Evolutionary conservation across 2,888 invertebrate genomes (phyloP).

Genomic region (Rhorus exstirpatorius): DNA sequence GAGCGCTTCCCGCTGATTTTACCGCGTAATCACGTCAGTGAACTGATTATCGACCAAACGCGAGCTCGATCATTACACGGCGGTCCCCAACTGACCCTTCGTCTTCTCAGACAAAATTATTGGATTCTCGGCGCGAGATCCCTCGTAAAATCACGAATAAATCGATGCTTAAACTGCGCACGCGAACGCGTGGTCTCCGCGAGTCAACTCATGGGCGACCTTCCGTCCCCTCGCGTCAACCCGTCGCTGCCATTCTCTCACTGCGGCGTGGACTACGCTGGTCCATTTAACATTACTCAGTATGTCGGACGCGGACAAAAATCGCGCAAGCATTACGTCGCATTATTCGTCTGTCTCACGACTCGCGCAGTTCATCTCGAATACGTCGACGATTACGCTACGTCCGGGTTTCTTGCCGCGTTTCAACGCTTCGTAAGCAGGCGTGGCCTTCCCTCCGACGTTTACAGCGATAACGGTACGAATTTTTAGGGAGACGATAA

Average conservation of each 20-base stretch:
- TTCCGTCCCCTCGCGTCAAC: constrained; percentile 1
- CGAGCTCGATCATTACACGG: too few relatives aligned
- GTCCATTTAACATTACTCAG: neutral
- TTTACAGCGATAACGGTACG: constrained; percentile 24
- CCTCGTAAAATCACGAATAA: neutral
- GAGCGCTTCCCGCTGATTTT: too few relatives aligned
- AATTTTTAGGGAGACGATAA: constrained; percentile 23
- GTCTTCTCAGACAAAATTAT: too few relatives aligned
- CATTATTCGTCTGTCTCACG: neutral
- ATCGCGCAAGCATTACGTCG: neutral
- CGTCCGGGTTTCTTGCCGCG: constrained; percentile 11
- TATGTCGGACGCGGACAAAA: neutral
- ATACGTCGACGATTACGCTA: too few relatives aligned
- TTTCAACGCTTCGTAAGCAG: constrained; percentile 4
- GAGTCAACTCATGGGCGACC: too few relatives aligned
- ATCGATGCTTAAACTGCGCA: neutral
- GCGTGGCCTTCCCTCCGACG: constrained; percentile 11
- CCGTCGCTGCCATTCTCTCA: neutral
- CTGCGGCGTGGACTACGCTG: neutral
- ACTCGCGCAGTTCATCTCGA: constrained; percentile 21
- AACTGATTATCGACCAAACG: too few relatives aligned
- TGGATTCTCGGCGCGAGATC: constrained; percentile 4
- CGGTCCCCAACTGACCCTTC: too few relatives aligned
- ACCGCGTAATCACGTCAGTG: too few relatives aligned
- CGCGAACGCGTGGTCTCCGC: constrained; percentile 4